These are phyloP conservation scores for Noctua comes DNA, from an alignment of 2,888 invertebrate species.

Conservation along the genomic window DNA sequence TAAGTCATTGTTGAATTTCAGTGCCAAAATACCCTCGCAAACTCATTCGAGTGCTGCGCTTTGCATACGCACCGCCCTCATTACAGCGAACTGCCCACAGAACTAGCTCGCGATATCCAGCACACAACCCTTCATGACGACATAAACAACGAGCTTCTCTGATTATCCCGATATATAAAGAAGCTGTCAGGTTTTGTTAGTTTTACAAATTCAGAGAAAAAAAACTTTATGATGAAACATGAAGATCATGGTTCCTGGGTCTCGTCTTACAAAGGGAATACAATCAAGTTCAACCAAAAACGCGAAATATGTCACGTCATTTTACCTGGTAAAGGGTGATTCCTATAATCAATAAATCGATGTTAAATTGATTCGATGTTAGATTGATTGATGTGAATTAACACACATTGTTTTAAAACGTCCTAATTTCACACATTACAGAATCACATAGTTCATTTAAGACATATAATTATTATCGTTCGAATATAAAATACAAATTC, in stretches of 20 bases:
- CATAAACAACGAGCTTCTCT: neutral
- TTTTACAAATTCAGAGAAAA: neutral
- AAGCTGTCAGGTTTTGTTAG: neutral
- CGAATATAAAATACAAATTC: neutral
- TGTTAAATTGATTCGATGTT: no score
- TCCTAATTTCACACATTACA: neutral
- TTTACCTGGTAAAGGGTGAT: neutral
- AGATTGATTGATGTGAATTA: no score
- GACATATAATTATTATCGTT: neutral
- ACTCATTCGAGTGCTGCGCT: neutral
- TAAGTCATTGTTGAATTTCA: neutral
- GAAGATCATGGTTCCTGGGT: neutral
- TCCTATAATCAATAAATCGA: no score
- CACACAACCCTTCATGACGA: no score
- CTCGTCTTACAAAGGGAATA: no score
- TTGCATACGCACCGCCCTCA: neutral
- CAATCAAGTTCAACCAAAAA: neutral
- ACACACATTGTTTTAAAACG: neutral
- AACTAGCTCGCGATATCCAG: neutral
- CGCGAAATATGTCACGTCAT: neutral
- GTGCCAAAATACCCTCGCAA: neutral
- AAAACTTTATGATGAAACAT: no score
- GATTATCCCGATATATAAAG: neutral
- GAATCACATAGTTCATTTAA: neutral
- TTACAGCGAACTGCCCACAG: neutral